phyloP scores from a whole-genome alignment of 2,888 invertebrate species.

The Amblyteles armatorius region DNA sequence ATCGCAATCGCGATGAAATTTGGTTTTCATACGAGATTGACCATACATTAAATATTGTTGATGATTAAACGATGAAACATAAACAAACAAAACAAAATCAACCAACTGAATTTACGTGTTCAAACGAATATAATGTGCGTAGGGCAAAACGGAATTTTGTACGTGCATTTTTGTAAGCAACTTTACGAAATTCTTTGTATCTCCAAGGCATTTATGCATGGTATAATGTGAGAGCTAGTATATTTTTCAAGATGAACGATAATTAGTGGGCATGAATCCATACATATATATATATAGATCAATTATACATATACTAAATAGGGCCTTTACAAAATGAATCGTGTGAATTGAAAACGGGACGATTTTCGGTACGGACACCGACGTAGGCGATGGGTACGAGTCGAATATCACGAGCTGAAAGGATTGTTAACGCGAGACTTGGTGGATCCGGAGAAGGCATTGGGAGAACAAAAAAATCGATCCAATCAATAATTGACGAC shows the following conservation, averaged over 20 bases:
- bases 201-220: constrained; percentile 71
- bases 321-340: constrained; percentile 69
- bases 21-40: constrained; percentile 24
- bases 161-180: constrained; percentile 73
- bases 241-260: constrained; percentile 74
- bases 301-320: constrained; percentile 58
- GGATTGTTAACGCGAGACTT: constrained; percentile 43
- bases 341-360: constrained; percentile 50
- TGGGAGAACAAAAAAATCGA: background rate
- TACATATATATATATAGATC: constrained; percentile 64
- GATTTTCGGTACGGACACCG: background rate
- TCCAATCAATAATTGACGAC: constrained; percentile 7
- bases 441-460: constrained; percentile 45
- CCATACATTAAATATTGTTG: constrained; percentile 15
- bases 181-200: constrained; percentile 75
- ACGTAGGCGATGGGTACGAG: constrained; percentile 27
- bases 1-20: constrained; percentile 15
- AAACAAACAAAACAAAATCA: constrained; percentile 17
- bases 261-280: constrained; percentile 55
- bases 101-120: constrained; percentile 21
- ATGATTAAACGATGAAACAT: constrained; percentile 29
- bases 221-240: constrained; percentile 71
- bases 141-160: constrained; percentile 59
- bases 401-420: constrained; percentile 38
- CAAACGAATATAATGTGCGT: constrained; percentile 45